Evolutionary conservation across 64 coral and sea anemone species (phyloP), one percentile per base, ranked within the genome.

Genomic region (Cladopsammia gracilis): DNA sequence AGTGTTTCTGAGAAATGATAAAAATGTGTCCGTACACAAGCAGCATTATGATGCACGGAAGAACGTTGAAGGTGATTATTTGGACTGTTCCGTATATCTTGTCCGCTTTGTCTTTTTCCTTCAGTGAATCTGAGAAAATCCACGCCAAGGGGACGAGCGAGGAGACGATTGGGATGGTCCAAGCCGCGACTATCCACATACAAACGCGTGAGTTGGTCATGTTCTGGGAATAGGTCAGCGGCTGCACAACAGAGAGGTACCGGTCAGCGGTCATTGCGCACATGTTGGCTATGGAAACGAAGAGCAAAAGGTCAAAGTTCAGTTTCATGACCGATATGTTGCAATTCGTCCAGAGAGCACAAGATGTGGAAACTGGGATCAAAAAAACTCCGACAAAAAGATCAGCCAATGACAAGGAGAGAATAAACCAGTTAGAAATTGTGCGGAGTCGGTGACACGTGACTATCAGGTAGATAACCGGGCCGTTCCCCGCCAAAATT

Each of bases 251-350:
- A 10, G 54, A 80, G 48, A 92, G 15, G 34, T 92, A 92, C 60
- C 90, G 70, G 62, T 92, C 90, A 46, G 72, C 71, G 3, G 90
- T 92, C 90, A 92, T 92, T 7, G 72, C 78, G 22, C 90, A 92
- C 90, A 92, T 92, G 58, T 92, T 92, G 7, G 53, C 90, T 0
- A 92, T 62, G 58, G 79, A 80, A 25, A 92, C 90, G 19, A 61
- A 85, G 25, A 92, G 65, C 44, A 92, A 54, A 52, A 92, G 25
- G 19, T 92, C 90, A 26, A 92, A 74, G 14, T 70, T 10, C 56
- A 75, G 70, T 6, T 25, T 50, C 25, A 83, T 58, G 10, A 92
- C 44, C 5, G 25, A n/a, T 6, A 74, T 8, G 50, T 85, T 83
- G 23, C 90, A 92, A 25, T 26, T 19, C 13, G 24, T 75, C 90